Conservation (phyloP, 2,888 invertebrate genomes). For the Trichacis sp. region DNA sequence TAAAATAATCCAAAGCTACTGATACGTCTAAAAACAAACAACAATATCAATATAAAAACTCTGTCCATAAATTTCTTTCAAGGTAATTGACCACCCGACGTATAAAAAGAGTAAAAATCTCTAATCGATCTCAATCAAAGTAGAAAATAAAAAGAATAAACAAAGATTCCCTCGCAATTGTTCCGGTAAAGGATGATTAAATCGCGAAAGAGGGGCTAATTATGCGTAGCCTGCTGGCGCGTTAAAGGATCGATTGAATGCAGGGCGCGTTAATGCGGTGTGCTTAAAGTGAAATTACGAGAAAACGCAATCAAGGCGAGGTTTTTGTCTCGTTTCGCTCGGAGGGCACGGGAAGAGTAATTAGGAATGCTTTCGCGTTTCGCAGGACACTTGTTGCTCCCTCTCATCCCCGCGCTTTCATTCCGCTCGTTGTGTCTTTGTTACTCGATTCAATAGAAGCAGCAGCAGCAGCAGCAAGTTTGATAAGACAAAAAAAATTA, state of each 20-base stretch:
- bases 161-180: conserved; percentile 28
- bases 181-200: conserved; percentile 37
- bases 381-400: conserved; percentile 66
- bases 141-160: no score
- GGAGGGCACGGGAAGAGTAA: conserved; percentile 59
- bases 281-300: conserved; percentile 63
- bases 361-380: conserved; percentile 67
- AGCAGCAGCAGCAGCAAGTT: conserved; percentile 4
- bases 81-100: no score
- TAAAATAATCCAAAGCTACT: no score
- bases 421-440: conserved; percentile 39
- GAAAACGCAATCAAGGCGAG: conserved; percentile 65
- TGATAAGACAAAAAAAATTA: conserved; percentile 26
- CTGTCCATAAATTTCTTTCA: no score
- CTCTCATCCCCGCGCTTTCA: conserved; percentile 32
- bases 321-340: conserved; percentile 66
- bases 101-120: no score
- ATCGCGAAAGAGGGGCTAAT: conserved; percentile 51
- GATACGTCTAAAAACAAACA: no score
- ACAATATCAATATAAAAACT: no score
- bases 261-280: conserved; percentile 45
- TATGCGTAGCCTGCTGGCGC: conserved; percentile 56
- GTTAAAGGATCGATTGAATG: conserved; percentile 60
- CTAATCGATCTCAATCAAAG: no score
- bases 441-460: conserved; percentile 38